Evolutionary conservation across 2,888 invertebrate species (phyloP), one percentile per base, ranked within the genome.

Genomic region (Sarcophaga caerulescens): DNA sequence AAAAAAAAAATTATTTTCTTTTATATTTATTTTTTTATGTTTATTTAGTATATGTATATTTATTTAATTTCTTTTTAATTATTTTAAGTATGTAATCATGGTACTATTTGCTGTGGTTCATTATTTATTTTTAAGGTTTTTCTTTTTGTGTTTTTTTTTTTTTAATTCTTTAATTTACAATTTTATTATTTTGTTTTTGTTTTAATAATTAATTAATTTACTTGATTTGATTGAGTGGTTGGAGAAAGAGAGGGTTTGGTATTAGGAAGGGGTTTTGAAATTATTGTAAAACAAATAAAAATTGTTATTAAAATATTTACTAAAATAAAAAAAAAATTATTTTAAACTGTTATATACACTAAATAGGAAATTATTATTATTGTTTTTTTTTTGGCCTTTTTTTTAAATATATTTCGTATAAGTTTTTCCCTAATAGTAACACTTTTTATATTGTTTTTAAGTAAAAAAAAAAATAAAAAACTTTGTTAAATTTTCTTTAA

Each of bases 81-180:
- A 77, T 82, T 12, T 52, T 17, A 52, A 52, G 12, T 14, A 80
- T 80, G 69, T 85, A 87, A 87, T 84, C 84, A 84, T 87, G 84
- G 84, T 87, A 87, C 87, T 88, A 87, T 88, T 81, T 84, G 75
- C 81, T 88, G 85, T 88, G 66, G 73, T 87, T 85, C 65, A 81
- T 83, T 84, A 65, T 77, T 77, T 71, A 59, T 77, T 77, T 77
- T 71, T 65, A 45, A 71, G 62, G 14, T 19, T 81, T 78, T 74
- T 84, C 73, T 63, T 59, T 66, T 35, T 73, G 47, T 66, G 23
- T 14, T 69, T 66, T 6, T 63, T 59, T 66, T 35, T 73, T 35
- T 52, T 52, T n/a, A n/a, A n/a, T 14, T 69, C 65, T 11, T 25
- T 65, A 11, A 84, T 45, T 65, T 19, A 45, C 35, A 69, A 71